phyloP scores from a whole-genome alignment of 2,113 vertebrate genomes.

The Notothenia coriiceps region DNA sequence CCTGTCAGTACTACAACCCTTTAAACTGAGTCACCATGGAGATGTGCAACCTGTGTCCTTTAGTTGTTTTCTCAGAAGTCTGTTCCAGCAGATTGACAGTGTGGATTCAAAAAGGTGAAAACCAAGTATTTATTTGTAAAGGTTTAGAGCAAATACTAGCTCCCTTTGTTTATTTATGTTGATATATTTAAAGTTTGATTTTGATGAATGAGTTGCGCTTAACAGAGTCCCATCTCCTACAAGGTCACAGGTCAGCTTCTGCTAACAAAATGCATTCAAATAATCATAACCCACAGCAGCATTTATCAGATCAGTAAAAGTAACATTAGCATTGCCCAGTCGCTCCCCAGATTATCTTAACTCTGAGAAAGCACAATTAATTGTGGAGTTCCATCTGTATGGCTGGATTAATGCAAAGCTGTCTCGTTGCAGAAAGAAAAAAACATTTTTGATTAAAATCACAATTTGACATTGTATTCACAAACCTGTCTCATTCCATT shows the following conservation, averaged over 20 bases:
- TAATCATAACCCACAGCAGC: too few relatives aligned
- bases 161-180: constrained; percentile 84
- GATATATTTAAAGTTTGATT: constrained; percentile 79
- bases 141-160: constrained; percentile 81
- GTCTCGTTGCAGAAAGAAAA: not conserved
- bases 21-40: constrained; percentile 31
- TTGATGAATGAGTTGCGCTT: constrained; percentile 37
- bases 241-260: not conserved
- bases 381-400: not conserved
- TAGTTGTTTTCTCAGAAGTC: constrained; percentile 15
- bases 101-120: constrained; percentile 53
- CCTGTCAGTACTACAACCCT: constrained; percentile 8
- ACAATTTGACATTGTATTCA: not conserved
- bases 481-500: not conserved
- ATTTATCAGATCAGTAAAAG: too few relatives aligned
- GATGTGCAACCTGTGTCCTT: constrained; percentile 40
- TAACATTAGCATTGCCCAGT: too few relatives aligned
- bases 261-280: not conserved
- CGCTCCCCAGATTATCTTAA: not conserved
- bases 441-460: not conserved
- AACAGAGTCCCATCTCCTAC: constrained; percentile 16
- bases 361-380: not conserved
- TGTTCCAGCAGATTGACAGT: constrained; percentile 28
- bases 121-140: constrained; percentile 88
- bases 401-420: not conserved